A percentile compares a stretch with the other conserved stretches of the same genome.
Conservation (phyloP, 1,140 invertebrate genomes). For the Amphibalanus amphitrite region DNA sequence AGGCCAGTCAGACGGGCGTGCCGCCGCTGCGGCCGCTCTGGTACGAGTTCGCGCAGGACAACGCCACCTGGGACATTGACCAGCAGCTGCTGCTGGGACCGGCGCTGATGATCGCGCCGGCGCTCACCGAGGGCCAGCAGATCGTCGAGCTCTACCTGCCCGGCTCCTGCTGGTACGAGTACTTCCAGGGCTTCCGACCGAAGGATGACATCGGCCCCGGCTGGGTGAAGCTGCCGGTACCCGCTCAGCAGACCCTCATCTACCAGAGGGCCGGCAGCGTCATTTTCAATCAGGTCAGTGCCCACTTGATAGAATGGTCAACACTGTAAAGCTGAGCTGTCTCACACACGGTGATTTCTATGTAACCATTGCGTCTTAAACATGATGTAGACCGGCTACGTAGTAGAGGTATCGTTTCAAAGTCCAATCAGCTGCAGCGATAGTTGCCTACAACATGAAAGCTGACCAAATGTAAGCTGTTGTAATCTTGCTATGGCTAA, state of each 20-base stretch:
- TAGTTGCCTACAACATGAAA: too few species aligned
- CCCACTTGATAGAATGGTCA: too few species aligned
- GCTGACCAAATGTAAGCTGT: too few species aligned
- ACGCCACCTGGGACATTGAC: conserved; percentile 36
- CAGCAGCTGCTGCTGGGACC: conserved; percentile 63
- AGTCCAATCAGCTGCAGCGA: too few species aligned
- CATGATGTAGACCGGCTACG: too few species aligned
- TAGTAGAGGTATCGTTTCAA: too few species aligned
- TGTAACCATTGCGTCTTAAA: too few species aligned
- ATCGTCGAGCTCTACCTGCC: neutral
- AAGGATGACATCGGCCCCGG: neutral
- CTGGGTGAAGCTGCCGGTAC: neutral
- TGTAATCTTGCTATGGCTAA: too few species aligned
- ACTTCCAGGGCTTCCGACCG: neutral
- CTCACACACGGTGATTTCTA: too few species aligned
- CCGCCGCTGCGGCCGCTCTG: conserved; percentile 28
- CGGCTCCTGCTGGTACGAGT: neutral
- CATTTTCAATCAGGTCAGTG: neutral
- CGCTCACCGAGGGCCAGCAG: conserved; percentile 27
- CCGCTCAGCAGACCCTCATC: neutral
- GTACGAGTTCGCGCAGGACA: conserved; percentile 24
- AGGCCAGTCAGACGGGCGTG: conserved; percentile 24
- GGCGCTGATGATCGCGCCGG: conserved; percentile 52
- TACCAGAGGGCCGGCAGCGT: neutral
- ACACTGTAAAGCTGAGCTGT: too few species aligned